phyloP scores from a whole-genome alignment of 2,113 vertebrate genomes.

The Vidua macroura region DNA sequence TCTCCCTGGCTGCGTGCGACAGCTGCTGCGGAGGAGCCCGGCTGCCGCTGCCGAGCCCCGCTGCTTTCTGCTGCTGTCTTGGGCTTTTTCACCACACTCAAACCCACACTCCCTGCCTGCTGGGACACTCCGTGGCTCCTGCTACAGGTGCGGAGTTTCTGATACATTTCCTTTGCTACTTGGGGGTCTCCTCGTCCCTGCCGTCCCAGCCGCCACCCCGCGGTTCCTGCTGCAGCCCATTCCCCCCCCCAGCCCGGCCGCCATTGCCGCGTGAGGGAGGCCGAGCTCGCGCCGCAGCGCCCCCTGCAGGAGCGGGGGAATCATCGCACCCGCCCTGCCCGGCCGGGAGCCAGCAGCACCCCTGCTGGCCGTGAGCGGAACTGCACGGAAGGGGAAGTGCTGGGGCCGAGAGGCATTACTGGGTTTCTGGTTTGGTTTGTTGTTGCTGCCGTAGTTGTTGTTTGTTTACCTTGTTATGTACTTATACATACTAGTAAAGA shows the following conservation, averaged over 20 bases:
- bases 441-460: accelerated
- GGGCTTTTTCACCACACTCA: accelerated
- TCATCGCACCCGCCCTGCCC: accelerated
- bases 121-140: accelerated
- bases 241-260: accelerated
- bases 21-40: accelerated
- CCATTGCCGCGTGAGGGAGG: background rate
- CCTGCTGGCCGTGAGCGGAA: accelerated
- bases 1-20: accelerated
- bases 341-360: background rate
- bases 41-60: accelerated
- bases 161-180: background rate
- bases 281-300: accelerated
- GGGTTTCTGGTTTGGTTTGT: accelerated
- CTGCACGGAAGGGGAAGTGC: accelerated
- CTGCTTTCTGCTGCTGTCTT: background rate
- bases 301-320: background rate
- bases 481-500: too few relatives aligned
- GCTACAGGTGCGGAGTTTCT: background rate
- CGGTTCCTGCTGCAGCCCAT: accelerated
- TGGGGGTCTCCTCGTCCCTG: accelerated
- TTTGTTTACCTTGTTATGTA: background rate
- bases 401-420: accelerated
- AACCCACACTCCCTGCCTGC: background rate
- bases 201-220: accelerated